Conservation (phyloP, 64 coral and sea anemone species). For the Montipora foliosa region DNA sequence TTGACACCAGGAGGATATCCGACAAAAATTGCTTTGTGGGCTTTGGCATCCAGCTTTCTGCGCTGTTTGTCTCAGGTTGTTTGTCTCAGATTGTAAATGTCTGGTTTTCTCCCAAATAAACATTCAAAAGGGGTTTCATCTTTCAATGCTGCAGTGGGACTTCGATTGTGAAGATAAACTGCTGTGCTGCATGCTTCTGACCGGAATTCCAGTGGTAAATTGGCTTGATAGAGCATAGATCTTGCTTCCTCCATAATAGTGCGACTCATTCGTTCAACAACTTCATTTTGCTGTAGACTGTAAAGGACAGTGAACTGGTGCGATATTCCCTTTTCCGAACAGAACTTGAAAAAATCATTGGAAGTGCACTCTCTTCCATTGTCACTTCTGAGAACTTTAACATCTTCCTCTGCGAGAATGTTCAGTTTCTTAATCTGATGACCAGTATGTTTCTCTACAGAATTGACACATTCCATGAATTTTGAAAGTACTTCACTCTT, state of each 20-base stretch:
- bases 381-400: constrained; percentile 36
- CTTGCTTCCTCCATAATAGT: constrained; percentile 79
- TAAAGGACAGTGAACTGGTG: constrained; percentile 87
- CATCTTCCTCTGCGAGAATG: constrained; percentile 21
- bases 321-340: constrained; percentile 74
- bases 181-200: constrained; percentile 83
- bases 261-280: constrained; percentile 86
- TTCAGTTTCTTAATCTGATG: constrained; percentile 44
- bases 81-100: constrained; percentile 78
- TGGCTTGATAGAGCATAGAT: constrained; percentile 88
- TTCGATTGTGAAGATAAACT: constrained; percentile 75
- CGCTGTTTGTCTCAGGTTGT: constrained; percentile 54
- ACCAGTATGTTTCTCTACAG: constrained; percentile 57
- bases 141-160: constrained; percentile 75
- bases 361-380: constrained; percentile 19
- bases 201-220: constrained; percentile 61
- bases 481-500: constrained; percentile 35
- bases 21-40: constrained; percentile 75
- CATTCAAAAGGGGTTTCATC: constrained; percentile 73
- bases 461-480: constrained; percentile 4
- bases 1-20: constrained; percentile 69
- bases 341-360: constrained; percentile 12
- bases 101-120: constrained; percentile 74
- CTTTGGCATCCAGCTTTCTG: constrained; percentile 82
- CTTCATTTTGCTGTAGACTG: constrained; percentile 87